Evolutionary conservation across 2,888 invertebrate genomes (phyloP).

Genomic region (Saturnia pavonia): DNA sequence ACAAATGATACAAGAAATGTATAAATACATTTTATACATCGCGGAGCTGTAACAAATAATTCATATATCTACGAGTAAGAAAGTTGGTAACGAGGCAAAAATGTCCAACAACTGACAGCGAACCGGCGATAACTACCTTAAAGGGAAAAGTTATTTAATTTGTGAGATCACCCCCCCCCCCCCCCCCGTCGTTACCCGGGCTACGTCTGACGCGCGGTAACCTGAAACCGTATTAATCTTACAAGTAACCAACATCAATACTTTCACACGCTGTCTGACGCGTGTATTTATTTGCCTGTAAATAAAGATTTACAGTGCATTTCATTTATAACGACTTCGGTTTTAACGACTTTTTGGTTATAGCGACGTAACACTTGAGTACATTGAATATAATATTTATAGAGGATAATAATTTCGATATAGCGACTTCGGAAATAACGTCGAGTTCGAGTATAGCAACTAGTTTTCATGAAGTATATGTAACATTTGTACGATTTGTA

Average conservation of each 20-base stretch:
- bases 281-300: neutral
- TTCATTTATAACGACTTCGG: no score
- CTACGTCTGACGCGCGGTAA: neutral
- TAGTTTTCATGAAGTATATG: no score
- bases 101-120: slow-evolving; percentile 9
- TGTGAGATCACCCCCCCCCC: neutral
- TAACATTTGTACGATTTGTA: no score
- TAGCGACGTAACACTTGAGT: no score
- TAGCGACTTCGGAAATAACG: no score
- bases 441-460: no score
- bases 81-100: slow-evolving; percentile 11
- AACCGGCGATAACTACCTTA: neutral
- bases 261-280: neutral
- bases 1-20: neutral
- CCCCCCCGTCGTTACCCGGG: no score
- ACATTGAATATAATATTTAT: no score
- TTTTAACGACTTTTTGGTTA: no score
- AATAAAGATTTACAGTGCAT: no score
- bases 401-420: no score
- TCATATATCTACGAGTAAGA: neutral
- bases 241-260: neutral
- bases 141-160: slow-evolving; percentile 6
- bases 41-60: neutral
- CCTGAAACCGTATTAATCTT: neutral
- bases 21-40: slow-evolving; percentile 1